phyloP scores from a whole-genome alignment of 2,888 invertebrate species.

The Drosophila birchii region DNA sequence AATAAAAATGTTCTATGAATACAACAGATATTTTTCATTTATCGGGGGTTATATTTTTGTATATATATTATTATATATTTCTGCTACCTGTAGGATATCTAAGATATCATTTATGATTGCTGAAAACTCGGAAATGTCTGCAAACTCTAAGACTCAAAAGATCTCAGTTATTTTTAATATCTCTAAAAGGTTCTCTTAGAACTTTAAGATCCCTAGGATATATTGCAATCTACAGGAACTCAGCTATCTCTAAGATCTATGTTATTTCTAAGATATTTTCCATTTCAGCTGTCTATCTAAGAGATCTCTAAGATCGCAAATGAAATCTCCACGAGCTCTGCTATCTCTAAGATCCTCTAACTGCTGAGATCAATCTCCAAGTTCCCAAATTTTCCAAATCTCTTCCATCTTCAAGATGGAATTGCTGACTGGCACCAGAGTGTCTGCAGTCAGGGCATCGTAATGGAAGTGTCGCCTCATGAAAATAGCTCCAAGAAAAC shows the following conservation, averaged over 20 bases:
- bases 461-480: slow-evolving; percentile 26
- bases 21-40: slow-evolving; percentile 11
- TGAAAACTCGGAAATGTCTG: neutral
- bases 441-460: slow-evolving; percentile 15
- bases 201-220: no score
- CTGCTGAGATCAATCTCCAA: no score
- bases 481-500: neutral
- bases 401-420: neutral
- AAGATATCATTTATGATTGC: neutral
- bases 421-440: slow-evolving; percentile 10
- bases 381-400: neutral
- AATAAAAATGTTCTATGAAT: slow-evolving; percentile 72
- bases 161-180: neutral
- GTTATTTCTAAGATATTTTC: no score
- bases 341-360: neutral
- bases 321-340: neutral
- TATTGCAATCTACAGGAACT: neutral
- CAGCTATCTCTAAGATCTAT: neutral
- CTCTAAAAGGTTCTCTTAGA: no score
- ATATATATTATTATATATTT: neutral
- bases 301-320: neutral
- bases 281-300: no score
- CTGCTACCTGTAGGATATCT: no score
- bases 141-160: neutral
- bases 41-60: neutral